phyloP scores from a whole-genome alignment of 2,113 vertebrate genomes.

The Cacatua alba region DNA sequence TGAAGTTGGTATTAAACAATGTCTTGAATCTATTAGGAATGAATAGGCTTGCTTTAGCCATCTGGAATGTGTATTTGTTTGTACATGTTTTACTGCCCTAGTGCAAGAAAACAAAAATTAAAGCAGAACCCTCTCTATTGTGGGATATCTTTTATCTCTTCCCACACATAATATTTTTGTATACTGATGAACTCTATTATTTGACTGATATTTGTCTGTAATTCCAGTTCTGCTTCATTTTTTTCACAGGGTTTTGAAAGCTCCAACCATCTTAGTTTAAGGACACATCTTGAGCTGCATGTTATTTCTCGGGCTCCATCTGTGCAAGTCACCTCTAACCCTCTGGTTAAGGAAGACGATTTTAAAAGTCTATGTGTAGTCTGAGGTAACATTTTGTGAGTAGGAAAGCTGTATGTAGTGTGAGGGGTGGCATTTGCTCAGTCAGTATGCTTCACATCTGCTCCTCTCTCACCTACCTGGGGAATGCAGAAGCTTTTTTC shows the following conservation, averaged over 20 bases:
- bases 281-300: background rate
- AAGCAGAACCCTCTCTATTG: background rate
- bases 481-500: background rate
- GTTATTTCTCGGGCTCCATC: background rate
- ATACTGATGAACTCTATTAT: background rate
- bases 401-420: background rate
- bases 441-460: background rate
- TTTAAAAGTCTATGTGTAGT: background rate
- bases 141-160: background rate
- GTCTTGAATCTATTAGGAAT: conserved; percentile 4
- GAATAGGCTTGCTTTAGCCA: background rate
- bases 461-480: background rate
- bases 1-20: background rate
- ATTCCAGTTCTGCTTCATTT: background rate
- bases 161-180: background rate
- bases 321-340: background rate
- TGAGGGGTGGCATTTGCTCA: background rate
- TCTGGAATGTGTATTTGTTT: conserved; percentile 55
- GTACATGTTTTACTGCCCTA: conserved; percentile 20
- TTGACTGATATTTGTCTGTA: background rate
- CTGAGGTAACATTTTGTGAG: background rate
- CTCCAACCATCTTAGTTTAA: background rate
- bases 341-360: background rate
- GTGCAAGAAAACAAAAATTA: conserved; percentile 28
- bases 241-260: background rate